Conservation (phyloP, 2,888 invertebrate genomes). For the Agrotis segetum region DNA sequence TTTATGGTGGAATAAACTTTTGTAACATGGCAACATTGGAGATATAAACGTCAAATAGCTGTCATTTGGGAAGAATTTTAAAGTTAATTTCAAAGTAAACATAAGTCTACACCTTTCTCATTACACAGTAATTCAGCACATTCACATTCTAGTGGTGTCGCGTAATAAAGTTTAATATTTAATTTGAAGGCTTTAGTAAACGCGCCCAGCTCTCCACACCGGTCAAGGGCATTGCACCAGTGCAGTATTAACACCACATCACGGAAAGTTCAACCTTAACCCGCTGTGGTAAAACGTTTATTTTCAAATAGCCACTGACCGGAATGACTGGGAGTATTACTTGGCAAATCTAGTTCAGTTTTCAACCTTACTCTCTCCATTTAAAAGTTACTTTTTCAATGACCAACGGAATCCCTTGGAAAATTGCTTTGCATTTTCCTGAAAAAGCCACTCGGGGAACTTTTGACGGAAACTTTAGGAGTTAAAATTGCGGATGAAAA, state of each 20-base stretch:
- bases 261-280: constrained; percentile 62
- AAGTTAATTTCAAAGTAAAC: constrained; percentile 36
- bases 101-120: constrained; percentile 31
- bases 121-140: constrained; percentile 41
- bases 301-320: constrained; percentile 12
- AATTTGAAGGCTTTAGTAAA: constrained; percentile 69
- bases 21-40: background rate
- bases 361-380: constrained; percentile 46
- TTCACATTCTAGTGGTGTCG: constrained; percentile 38
- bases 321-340: constrained; percentile 1
- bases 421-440: constrained; percentile 57
- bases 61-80: constrained; percentile 5
- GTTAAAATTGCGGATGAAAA: constrained; percentile 59
- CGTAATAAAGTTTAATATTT: constrained; percentile 74
- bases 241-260: constrained; percentile 62
- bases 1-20: constrained; percentile 10
- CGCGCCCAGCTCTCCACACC: constrained; percentile 62
- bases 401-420: constrained; percentile 23
- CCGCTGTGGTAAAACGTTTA: constrained; percentile 1
- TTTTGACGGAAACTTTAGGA: constrained; percentile 54
- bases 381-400: constrained; percentile 32
- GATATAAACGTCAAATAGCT: background rate
- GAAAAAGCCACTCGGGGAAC: constrained; percentile 56
- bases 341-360: constrained; percentile 62
- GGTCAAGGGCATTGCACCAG: constrained; percentile 77